Percentiles rank a stretch among this genome's conserved stretches.
Conservation (phyloP, 37 sponge, comb jelly and placozoan genomes). For the Beroe ovata region DNA sequence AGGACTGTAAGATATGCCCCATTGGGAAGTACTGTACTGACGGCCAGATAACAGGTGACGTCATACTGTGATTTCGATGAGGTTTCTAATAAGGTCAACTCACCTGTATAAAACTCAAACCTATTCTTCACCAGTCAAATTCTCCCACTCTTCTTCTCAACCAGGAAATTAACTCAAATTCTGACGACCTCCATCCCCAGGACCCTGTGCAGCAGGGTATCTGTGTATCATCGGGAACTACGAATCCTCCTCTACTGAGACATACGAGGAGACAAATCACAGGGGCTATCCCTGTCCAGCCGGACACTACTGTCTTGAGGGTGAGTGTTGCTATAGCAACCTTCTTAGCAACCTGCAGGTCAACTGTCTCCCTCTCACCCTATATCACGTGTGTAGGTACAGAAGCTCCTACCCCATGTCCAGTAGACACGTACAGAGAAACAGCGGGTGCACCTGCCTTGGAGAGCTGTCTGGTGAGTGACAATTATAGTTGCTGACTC, state of each 20-base stretch:
- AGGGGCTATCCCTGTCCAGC: conserved; percentile 44
- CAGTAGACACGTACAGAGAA: conserved; percentile 35
- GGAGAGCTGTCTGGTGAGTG: conserved; percentile 11
- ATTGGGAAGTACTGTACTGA: conserved; percentile 26
- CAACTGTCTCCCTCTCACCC: no score
- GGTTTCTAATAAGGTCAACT: no score
- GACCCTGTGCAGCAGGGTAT: conserved; percentile 36
- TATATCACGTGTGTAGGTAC: no score
- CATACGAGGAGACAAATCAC: conserved; percentile 29
- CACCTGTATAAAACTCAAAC: no score
- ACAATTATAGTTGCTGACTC: no score
- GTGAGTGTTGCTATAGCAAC: no score
- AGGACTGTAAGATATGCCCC: conserved; percentile 10
- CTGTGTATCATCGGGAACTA: conserved; percentile 1
- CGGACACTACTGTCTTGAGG: conserved; percentile 39
- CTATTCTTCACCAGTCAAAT: no score
- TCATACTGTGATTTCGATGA: no score
- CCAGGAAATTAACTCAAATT: no score
- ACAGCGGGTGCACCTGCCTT: not conserved
- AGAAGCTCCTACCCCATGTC: conserved; percentile 13
- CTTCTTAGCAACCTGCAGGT: no score
- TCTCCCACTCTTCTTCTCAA: no score
- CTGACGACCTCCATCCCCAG: not conserved
- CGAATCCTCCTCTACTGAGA: not conserved
- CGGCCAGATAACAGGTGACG: conserved; percentile 30